Conservation (phyloP, 1,140 invertebrate species). For the Papilio polyxenes region DNA sequence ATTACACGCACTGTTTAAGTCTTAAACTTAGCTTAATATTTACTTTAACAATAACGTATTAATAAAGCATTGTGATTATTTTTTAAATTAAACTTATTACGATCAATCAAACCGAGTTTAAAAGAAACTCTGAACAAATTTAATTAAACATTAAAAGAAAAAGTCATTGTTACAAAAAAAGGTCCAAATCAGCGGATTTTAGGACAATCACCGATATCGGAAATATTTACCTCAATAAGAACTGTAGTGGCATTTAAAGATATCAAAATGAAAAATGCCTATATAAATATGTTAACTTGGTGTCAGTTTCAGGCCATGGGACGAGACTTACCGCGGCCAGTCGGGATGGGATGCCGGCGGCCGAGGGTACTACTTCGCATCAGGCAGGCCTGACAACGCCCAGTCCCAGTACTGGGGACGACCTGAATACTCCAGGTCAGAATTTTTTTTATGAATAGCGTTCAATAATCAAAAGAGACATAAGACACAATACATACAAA, state of each 20-base stretch:
- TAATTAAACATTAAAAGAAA: background rate
- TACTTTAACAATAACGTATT: background rate
- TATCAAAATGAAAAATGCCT: background rate
- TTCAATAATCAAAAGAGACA: too few relatives aligned
- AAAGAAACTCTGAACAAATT: background rate
- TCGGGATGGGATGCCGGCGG: constrained; percentile 79
- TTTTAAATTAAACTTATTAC: background rate
- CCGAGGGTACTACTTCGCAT: constrained; percentile 81
- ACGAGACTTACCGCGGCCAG: constrained; percentile 79
- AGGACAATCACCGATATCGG: background rate
- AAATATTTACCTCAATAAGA: background rate
- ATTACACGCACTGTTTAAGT: too few relatives aligned
- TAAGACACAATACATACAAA: too few relatives aligned
- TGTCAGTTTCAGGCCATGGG: constrained; percentile 79
- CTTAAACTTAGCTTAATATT: too few relatives aligned
- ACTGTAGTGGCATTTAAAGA: background rate
- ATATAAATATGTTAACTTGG: background rate
- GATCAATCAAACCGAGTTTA: background rate
- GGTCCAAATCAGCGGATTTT: background rate
- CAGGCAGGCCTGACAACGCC: constrained; percentile 73
- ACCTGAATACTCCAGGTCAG: constrained; percentile 63
- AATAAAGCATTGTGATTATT: background rate
- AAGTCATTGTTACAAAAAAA: background rate
- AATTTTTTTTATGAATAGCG: background rate
- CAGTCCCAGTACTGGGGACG: constrained; percentile 55